A percentile compares a stretch with the other conserved stretches of the same genome.
These are phyloP conservation scores for Pantherophis guttatus DNA, from an alignment of 2,113 vertebrate species.

Conservation along the genomic window DNA sequence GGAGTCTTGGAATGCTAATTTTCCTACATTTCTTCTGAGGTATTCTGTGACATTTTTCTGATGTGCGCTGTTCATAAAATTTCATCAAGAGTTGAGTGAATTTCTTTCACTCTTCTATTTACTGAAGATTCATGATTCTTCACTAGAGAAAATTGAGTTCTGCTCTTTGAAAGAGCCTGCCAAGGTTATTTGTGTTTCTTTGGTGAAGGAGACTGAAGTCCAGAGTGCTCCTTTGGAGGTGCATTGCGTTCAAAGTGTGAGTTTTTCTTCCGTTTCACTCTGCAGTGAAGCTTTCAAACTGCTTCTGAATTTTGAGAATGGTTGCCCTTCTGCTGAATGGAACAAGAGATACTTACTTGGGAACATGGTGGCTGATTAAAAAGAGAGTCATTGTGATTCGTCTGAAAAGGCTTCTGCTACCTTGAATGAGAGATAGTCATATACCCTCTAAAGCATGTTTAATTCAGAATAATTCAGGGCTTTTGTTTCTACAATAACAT, in stretches of 20 bases:
- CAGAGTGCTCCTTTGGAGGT: neutral
- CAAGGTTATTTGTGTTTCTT: slow-evolving; percentile 37
- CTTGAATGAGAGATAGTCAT: neutral
- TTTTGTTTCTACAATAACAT: neutral
- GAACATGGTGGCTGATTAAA: neutral
- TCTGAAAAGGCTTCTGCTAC: neutral
- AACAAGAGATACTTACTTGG: neutral
- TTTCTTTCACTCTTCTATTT: neutral
- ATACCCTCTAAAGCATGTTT: neutral
- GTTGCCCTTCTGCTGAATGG: neutral
- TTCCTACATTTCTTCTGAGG: neutral
- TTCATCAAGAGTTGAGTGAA: slow-evolving; percentile 25
- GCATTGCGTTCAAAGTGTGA: neutral
- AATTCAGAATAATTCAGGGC: neutral
- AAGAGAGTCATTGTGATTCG: neutral
- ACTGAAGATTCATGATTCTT: slow-evolving; percentile 41
- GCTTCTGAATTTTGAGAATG: neutral
- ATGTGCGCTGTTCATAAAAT: slow-evolving; percentile 5
- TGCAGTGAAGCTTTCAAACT: neutral
- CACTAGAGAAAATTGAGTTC: slow-evolving; percentile 38
- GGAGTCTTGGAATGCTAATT: neutral
- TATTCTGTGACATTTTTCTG: slow-evolving; percentile 28
- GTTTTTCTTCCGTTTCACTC: neutral
- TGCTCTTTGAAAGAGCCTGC: slow-evolving; percentile 47
- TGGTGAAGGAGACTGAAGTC: neutral